These are phyloP conservation scores for Cossypha dichroa DNA, from an alignment of 2,797 vertebrate genomes.

Conservation along the genomic window DNA sequence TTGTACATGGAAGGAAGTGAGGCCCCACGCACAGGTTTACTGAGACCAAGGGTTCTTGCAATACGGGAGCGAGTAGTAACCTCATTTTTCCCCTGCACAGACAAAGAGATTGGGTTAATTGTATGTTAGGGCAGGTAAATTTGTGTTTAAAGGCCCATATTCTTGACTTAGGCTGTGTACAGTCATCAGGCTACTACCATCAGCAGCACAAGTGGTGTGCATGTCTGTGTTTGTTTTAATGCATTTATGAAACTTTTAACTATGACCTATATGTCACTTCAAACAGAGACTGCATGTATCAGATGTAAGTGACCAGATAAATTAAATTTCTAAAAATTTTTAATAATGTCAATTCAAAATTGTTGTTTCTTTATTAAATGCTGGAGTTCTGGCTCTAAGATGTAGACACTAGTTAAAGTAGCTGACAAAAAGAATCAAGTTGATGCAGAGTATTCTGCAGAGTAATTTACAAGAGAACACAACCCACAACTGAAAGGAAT, in stretches of 20 bases:
- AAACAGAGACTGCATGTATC: not conserved
- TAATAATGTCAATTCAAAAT: not conserved
- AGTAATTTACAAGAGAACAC: not conserved
- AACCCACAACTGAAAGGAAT: not conserved
- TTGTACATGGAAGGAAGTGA: conserved; percentile 86
- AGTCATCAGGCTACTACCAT: not conserved
- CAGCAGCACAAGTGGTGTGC: not conserved
- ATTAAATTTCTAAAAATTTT: not conserved
- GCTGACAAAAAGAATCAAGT: not conserved
- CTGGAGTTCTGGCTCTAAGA: not conserved
- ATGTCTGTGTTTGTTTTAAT: not conserved
- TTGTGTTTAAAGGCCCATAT: not conserved
- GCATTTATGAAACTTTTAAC: not conserved
- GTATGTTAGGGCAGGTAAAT: not conserved
- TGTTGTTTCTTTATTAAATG: not conserved
- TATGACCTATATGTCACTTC: not conserved
- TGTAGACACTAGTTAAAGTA: not conserved
- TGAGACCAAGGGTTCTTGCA: conserved; percentile 85
- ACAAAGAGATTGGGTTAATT: not conserved
- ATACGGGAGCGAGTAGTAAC: conserved; percentile 84
- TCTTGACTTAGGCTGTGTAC: not conserved
- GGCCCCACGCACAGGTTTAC: conserved; percentile 77
- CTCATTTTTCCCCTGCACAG: conserved; percentile 71
- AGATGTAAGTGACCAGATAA: not conserved
- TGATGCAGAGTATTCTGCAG: not conserved